Percentiles rank a stretch among this genome's conserved stretches.
Conservation (phyloP, 2,113 vertebrate genomes). For the Trogon melanurus region DNA sequence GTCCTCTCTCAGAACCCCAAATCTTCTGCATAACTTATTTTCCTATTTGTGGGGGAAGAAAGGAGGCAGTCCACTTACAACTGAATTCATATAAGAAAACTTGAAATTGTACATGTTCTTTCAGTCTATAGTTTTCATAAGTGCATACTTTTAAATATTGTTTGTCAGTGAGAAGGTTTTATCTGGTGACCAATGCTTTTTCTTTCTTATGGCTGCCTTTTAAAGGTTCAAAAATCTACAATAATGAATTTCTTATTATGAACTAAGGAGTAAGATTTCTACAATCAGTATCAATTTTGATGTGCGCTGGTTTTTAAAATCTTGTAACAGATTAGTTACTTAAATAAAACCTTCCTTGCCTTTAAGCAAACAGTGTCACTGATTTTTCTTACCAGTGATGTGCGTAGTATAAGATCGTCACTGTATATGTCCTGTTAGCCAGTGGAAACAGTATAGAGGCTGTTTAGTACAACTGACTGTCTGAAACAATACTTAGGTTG, state of each 20-base stretch:
- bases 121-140: slow-evolving; percentile 58
- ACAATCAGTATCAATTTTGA: slow-evolving; percentile 78
- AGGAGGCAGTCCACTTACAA: background rate
- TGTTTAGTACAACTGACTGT: background rate
- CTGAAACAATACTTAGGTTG: background rate
- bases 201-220: slow-evolving; percentile 76
- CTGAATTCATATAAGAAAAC: slow-evolving; percentile 34
- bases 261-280: slow-evolving; percentile 72
- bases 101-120: slow-evolving; percentile 55
- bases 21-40: slow-evolving; percentile 20
- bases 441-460: background rate
- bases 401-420: background rate
- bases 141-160: slow-evolving; percentile 57
- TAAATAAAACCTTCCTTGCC: slow-evolving; percentile 78
- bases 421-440: background rate
- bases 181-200: slow-evolving; percentile 69
- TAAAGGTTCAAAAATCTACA: slow-evolving; percentile 71
- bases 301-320: slow-evolving; percentile 80
- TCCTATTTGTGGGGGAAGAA: slow-evolving; percentile 27
- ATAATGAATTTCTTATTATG: slow-evolving; percentile 71
- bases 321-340: slow-evolving; percentile 61
- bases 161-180: slow-evolving; percentile 60
- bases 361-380: slow-evolving; percentile 47
- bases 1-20: slow-evolving; percentile 24
- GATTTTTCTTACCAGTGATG: background rate